Conservation (phyloP, 2,113 vertebrate species). For the Sylvilagus bachmani region DNA sequence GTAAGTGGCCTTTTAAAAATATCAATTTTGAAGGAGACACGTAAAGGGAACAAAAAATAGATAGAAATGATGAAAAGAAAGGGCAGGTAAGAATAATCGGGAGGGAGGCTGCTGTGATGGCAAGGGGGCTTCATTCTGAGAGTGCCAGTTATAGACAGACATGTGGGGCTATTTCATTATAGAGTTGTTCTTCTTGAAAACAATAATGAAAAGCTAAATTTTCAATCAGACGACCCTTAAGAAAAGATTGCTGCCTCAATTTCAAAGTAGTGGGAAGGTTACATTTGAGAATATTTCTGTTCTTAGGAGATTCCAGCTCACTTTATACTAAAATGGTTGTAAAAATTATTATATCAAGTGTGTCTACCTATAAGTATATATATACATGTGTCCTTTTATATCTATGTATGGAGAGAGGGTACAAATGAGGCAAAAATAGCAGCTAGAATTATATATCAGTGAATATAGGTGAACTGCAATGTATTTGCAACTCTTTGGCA, state of each 20-base stretch:
- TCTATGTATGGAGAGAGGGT: background rate
- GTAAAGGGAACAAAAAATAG: slow-evolving; percentile 18
- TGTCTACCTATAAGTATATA: background rate
- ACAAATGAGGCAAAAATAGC: background rate
- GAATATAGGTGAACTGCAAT: background rate
- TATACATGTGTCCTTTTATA: too few relatives aligned
- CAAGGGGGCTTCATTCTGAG: background rate
- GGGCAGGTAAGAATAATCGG: background rate
- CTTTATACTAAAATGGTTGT: background rate
- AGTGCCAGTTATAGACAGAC: background rate
- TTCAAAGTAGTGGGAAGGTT: slow-evolving; percentile 25
- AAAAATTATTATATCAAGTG: background rate
- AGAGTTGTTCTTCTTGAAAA: background rate
- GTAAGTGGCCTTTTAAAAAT: slow-evolving; percentile 66
- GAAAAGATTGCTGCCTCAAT: slow-evolving; percentile 49
- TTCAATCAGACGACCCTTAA: slow-evolving; percentile 22
- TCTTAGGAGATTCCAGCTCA: slow-evolving; percentile 36
- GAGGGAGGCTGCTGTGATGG: background rate
- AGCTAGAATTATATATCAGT: background rate
- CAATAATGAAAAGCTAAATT: slow-evolving; percentile 44
- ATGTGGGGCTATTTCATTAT: background rate
- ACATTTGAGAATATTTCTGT: slow-evolving; percentile 21
- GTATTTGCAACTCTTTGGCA: background rate
- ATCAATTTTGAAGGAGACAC: slow-evolving; percentile 44
- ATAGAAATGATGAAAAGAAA: slow-evolving; percentile 33